A percentile compares a stretch with the other conserved stretches of the same genome.
Conservation (phyloP, 2,113 vertebrate genomes). For the Romanogobio albipinnatus region DNA sequence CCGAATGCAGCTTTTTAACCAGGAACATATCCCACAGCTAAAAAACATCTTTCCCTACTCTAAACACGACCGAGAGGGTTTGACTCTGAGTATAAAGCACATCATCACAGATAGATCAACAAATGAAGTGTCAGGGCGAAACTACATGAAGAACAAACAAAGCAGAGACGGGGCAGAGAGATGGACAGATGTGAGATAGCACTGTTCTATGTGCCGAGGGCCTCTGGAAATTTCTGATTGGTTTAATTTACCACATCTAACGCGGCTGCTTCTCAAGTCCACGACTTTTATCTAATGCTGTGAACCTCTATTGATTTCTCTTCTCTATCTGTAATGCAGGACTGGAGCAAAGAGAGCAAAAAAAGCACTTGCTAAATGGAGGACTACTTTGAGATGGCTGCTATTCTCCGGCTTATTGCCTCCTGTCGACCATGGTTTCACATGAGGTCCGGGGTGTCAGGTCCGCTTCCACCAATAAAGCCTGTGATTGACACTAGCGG, state of each 20-base stretch:
- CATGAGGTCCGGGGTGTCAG: slow-evolving; percentile 89
- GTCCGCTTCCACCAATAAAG: slow-evolving; percentile 83
- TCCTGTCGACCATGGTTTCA: slow-evolving; percentile 92
- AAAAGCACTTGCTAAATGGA: slow-evolving; percentile 86
- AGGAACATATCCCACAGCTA: slow-evolving; percentile 35
- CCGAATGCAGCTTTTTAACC: slow-evolving; percentile 22
- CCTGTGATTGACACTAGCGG: slow-evolving; percentile 80
- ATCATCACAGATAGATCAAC: slow-evolving; percentile 41
- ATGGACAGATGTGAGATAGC: slow-evolving; percentile 84
- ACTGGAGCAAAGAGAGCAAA: slow-evolving; percentile 94
- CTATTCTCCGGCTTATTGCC: slow-evolving; percentile 91
- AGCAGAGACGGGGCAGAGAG: slow-evolving; percentile 72
- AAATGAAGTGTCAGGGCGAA: slow-evolving; percentile 42
- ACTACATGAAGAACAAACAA: slow-evolving; percentile 66
- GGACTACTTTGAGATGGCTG: slow-evolving; percentile 92
- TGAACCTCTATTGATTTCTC: slow-evolving; percentile 97
- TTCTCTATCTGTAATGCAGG: slow-evolving; percentile 95
- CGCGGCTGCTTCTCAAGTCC: slow-evolving; percentile 79
- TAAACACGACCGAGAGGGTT: slow-evolving; percentile 38
- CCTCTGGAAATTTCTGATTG: slow-evolving; percentile 92
- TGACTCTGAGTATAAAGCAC: slow-evolving; percentile 30
- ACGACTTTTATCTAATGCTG: slow-evolving; percentile 91
- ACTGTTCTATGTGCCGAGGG: slow-evolving; percentile 83
- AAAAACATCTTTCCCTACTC: slow-evolving; percentile 38
- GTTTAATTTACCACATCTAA: slow-evolving; percentile 94